These are phyloP conservation scores for Hetaerina titia DNA, from an alignment of 2,888 invertebrate species.

Conservation along the genomic window DNA sequence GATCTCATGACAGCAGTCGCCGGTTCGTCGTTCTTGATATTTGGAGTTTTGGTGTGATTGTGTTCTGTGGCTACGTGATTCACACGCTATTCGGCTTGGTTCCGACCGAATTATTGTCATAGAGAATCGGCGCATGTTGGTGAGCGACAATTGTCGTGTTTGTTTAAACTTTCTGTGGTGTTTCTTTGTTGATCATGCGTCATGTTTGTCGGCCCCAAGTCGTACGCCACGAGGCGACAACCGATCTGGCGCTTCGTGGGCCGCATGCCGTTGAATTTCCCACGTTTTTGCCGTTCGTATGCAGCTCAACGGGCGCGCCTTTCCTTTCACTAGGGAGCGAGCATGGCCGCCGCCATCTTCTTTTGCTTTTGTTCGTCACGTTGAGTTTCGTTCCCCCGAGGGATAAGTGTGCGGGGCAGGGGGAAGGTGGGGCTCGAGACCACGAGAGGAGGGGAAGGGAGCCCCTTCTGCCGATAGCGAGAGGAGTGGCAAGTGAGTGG, in stretches of 20 bases:
- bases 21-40: neutral
- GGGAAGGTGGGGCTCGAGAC: neutral
- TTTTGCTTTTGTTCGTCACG: conserved; percentile 65
- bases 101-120: no score
- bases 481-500: neutral
- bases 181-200: neutral
- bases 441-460: neutral
- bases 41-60: neutral
- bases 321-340: conserved; percentile 39
- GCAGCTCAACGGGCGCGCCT: conserved; percentile 19
- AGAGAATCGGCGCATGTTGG: no score
- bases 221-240: neutral
- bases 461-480: conserved; percentile 53
- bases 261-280: conserved; percentile 2
- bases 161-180: neutral
- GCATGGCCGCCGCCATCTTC: conserved; percentile 49
- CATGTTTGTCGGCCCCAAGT: neutral
- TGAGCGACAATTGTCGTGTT: no score
- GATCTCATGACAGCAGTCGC: neutral
- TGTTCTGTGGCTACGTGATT: neutral
- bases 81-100: no score
- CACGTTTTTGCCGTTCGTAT: conserved; percentile 46
- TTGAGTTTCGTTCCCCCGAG: conserved; percentile 42
- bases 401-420: neutral
- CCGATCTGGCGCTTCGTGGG: neutral